Evolutionary conservation across 2,113 vertebrate genomes (phyloP), one percentile per base, ranked within the genome.

Genomic region (Agelaius tricolor): DNA sequence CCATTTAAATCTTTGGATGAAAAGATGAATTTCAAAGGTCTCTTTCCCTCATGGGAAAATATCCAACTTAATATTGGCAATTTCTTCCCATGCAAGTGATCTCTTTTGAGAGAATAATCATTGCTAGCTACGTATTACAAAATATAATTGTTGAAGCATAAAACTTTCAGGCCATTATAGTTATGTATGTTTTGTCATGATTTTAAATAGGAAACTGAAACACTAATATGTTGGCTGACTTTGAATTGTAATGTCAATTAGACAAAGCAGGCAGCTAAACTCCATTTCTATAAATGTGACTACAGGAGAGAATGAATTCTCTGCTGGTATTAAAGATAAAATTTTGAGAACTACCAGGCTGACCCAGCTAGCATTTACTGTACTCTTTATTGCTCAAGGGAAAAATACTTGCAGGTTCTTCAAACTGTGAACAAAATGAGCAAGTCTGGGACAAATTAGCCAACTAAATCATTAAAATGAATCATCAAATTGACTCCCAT

Each of bases 231-330:
- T 16, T 74, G 51, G 54, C 46, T 90, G 85, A 52, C 26, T 95
- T 76, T 91, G 89, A 93, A 91, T 91, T 95, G 81, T 86, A 95
- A 94, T 75, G 35, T 43, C 37, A 91, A 86, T 95, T 90, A 91
- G 28, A 90, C 30, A 85, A 74, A 93, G 55, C 41, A 91, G 51
- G 66, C 23, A 87, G 49, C 43, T 88, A 59, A 96, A 75, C 26
- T 80, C 54, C 15, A 51, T 57, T 71, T 95, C 66, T 84, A 58
- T 61, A 93, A 92, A 87, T 52, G 49, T 54, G n/a, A 78, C 69
- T 94, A 52, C 37, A 81, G 43, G 44, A 84, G 18, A 92, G 31
- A 90, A 92, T 72, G 10, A 86, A 81, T 89, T 84, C 21, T 89
- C 22, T 75, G 43, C 33, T 75, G n/a, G 12, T 58, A 82, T 68